phyloP scores from a whole-genome alignment of 2,888 invertebrate species.

The Eurytoma californica region DNA sequence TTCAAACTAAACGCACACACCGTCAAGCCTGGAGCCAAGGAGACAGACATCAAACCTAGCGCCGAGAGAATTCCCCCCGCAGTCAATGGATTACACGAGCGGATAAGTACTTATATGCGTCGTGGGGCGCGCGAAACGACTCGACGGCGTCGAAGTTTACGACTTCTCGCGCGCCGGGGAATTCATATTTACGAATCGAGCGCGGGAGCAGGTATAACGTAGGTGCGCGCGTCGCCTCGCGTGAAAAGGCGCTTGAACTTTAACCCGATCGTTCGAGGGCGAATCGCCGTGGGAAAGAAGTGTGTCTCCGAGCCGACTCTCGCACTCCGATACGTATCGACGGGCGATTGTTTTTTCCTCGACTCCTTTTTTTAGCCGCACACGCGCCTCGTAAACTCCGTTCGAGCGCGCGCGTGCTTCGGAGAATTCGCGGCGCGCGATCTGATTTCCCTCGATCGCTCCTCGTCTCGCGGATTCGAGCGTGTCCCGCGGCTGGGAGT shows the following conservation, averaged over 20 bases:
- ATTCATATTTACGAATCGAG: slow-evolving; percentile 25
- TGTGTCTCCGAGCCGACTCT: not conserved
- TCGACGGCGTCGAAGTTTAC: slow-evolving; percentile 32
- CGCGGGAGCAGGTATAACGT: not conserved
- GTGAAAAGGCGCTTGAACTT: slow-evolving; percentile 42
- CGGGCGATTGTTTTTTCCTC: not conserved
- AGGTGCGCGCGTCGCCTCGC: not conserved
- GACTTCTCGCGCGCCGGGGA: slow-evolving; percentile 8
- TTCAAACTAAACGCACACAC: not conserved
- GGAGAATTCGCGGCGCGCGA: not conserved
- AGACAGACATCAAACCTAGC: not conserved
- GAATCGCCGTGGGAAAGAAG: slow-evolving; percentile 44
- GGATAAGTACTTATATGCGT: not conserved
- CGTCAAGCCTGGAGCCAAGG: not conserved
- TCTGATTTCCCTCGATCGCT: slow-evolving; percentile 10
- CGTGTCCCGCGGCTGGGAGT: not conserved
- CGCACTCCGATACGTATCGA: slow-evolving; percentile 35
- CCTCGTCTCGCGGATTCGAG: not conserved
- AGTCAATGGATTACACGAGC: not conserved
- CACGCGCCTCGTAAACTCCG: slow-evolving; percentile 2
- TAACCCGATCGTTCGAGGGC: slow-evolving; percentile 32
- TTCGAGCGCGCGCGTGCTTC: not conserved
- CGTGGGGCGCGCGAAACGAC: not conserved
- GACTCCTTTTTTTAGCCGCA: not conserved
- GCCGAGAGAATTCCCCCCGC: not conserved